Percentiles rank a stretch among this genome's conserved stretches.
Evolutionary conservation across 2,888 invertebrate genomes (phyloP).

Genomic region (Julus scanicus): DNA sequence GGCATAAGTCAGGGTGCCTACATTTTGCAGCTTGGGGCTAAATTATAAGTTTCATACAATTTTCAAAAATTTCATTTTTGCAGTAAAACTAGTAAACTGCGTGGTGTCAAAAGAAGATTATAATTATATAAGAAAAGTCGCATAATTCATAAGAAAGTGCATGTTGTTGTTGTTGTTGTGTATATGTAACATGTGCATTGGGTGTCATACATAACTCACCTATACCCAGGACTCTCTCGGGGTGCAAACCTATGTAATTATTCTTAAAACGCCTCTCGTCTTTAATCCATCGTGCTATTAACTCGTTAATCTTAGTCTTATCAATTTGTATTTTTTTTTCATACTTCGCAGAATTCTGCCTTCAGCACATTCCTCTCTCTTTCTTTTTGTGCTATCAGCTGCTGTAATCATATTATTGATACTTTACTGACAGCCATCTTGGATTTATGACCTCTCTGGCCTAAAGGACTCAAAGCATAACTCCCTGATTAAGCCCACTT

Average conservation of each 20-base stretch:
- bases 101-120: neutral
- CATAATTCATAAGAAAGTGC: constrained; percentile 8
- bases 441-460: constrained; percentile 34
- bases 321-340: neutral
- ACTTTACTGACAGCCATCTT: constrained; percentile 49
- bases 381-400: constrained; percentile 14
- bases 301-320: neutral
- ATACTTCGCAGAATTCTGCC: neutral
- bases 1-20: too few relatives aligned
- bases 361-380: neutral
- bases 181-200: neutral
- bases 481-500: neutral
- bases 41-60: neutral
- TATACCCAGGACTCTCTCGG: neutral
- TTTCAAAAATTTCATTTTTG: neutral
- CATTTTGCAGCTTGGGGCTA: too few relatives aligned
- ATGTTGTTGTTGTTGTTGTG: too few relatives aligned
- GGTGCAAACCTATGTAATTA: neutral
- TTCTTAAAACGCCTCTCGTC: neutral
- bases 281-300: neutral
- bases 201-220: neutral
- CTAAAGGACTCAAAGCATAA: neutral
- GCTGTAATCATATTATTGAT: constrained; percentile 42
- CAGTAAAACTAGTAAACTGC: neutral
- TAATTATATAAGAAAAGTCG: neutral